Evolutionary conservation across 1,140 invertebrate genomes (phyloP), one percentile per base, ranked within the genome.

Genomic region (Achatina immaculata): DNA sequence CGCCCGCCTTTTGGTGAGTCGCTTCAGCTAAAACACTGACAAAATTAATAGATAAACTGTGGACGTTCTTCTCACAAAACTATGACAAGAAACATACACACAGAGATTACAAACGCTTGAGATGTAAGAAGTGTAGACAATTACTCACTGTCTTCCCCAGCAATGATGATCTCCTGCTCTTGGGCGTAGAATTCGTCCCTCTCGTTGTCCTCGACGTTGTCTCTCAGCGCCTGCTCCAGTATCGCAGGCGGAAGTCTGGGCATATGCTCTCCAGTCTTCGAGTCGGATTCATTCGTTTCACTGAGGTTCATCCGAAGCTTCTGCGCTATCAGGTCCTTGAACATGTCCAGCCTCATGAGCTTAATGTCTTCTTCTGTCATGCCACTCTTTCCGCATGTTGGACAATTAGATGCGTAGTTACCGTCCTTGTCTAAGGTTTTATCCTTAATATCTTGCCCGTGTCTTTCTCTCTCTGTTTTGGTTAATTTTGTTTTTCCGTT

Each of bases 181-280:
- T 31, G 48, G 43, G 72, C 72, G 45, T 48, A 38, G 34, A 74
- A 74, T 7, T 74, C 72, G 45, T 74, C 72, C 21, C 6, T 31
- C 2, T 45, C 42, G 9, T 40, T 19, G 43, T 48, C 42, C 43
- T 24, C 21, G 45, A 45, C 40, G 45, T 74, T 74, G 40, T 51
- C 45, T 36, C 24, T 51, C 0, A 45, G 11, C 72, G 43, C 51
- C 72, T 74, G 42, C 42, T 74, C 72, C 72, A 74, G 6, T 34
- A 74, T 28, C 9, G 72, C 21, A 19, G 11, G 24, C 1, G 72
- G 72, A n/a, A 74, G 4, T 28, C 9, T 45, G 21, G 72, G 72
- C 2, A 51, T 45, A 9, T 34, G 36, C 9, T 71, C 68, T 19
- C 24, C 68, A 7, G 38, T n/a, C n/a, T n/a, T n/a, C n/a, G n/a